Conservation (phyloP, 2,797 vertebrate genomes). For the Myotis planiceps region DNA sequence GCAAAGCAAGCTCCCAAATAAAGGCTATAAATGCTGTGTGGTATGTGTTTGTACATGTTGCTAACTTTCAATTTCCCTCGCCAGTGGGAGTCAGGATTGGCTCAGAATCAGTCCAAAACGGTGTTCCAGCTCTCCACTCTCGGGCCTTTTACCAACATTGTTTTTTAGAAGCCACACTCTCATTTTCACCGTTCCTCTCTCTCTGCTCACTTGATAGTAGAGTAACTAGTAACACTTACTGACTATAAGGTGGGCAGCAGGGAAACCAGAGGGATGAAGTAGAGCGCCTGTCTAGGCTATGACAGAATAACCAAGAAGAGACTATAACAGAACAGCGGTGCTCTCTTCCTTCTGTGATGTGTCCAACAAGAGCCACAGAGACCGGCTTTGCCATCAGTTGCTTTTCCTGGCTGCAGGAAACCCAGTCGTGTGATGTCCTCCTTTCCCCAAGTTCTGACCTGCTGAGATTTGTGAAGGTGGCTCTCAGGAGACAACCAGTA, state of each 20-base stretch:
- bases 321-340: background rate
- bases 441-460: background rate
- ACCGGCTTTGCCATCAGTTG: background rate
- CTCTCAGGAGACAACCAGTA: background rate
- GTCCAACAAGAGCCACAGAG: background rate
- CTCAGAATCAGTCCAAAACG: background rate
- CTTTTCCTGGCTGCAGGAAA: background rate
- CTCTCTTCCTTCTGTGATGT: background rate
- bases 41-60: background rate
- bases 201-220: background rate
- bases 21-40: background rate
- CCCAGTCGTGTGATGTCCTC: background rate
- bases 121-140: background rate
- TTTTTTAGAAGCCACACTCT: background rate
- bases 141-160: background rate
- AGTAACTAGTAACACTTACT: background rate
- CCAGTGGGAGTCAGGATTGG: background rate
- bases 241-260: background rate
- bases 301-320: background rate
- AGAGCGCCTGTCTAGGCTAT: background rate
- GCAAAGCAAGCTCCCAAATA: conserved; percentile 42
- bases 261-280: background rate
- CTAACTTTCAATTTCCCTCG: background rate
- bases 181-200: background rate
- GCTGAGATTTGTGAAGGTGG: background rate